phyloP scores from a whole-genome alignment of 2,888 invertebrate genomes.

The Willowsia nigromaculata region DNA sequence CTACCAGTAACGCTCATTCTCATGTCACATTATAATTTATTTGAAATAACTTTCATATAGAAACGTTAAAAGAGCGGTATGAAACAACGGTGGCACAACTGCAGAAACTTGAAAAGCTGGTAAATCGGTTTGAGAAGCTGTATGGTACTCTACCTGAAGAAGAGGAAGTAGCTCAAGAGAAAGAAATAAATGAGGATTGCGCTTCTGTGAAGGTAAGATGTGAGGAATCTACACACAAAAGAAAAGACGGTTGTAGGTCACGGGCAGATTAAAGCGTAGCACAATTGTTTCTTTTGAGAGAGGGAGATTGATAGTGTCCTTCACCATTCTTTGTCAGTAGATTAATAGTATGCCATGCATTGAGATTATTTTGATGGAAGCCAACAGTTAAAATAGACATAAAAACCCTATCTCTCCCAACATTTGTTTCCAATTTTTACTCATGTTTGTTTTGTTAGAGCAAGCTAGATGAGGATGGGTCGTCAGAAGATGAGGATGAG shows the following conservation, averaged over 20 bases:
- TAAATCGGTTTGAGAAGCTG: slow-evolving; percentile 62
- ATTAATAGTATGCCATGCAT: neutral
- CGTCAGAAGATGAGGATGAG: slow-evolving; percentile 11
- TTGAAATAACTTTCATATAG: neutral
- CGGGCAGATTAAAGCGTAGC: slow-evolving; percentile 3
- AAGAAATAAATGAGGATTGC: neutral
- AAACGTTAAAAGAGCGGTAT: slow-evolving; percentile 59
- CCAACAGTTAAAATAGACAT: neutral
- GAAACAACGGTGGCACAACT: slow-evolving; percentile 69
- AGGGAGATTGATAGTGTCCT: slow-evolving; percentile 20
- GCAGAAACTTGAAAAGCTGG: slow-evolving; percentile 62
- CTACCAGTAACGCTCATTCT: neutral
- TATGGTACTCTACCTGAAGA: slow-evolving; percentile 47
- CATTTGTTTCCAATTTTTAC: neutral
- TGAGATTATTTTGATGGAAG: neutral
- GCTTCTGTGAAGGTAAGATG: slow-evolving; percentile 56
- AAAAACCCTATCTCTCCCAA: neutral
- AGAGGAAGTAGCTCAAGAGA: slow-evolving; percentile 1
- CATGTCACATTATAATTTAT: neutral
- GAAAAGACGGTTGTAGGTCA: slow-evolving; percentile 45
- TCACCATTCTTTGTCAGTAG: neutral
- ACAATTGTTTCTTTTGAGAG: neutral
- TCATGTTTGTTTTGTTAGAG: neutral
- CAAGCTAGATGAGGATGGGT: slow-evolving; percentile 4
- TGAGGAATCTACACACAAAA: neutral